A percentile compares a stretch with the other conserved stretches of the same genome.
Evolutionary conservation across 2,797 vertebrate species (phyloP).

Genomic region (Iguana delicatissima): DNA sequence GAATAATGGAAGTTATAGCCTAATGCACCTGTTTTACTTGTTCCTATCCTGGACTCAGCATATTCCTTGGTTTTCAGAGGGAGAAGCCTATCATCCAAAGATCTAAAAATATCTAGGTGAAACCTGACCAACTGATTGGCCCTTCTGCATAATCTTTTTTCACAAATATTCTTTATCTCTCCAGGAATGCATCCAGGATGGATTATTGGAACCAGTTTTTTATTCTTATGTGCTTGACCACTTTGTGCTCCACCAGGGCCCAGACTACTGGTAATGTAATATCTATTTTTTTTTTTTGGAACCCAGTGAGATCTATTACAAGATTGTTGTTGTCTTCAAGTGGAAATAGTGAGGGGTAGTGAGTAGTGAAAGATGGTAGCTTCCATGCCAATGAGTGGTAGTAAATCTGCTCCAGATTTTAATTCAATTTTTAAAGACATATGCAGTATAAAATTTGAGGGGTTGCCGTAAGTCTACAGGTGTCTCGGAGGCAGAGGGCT

Average conservation of each 20-base stretch:
- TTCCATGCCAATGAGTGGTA: no score
- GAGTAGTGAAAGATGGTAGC: no score
- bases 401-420: background rate
- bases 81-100: background rate
- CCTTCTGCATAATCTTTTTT: background rate
- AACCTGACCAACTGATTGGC: background rate
- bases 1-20: no score
- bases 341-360: background rate
- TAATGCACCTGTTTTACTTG: no score
- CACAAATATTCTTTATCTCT: background rate
- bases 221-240: constrained; percentile 55
- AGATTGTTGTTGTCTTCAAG: background rate
- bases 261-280: constrained; percentile 76
- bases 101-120: background rate
- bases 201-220: constrained; percentile 58
- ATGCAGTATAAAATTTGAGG: no score
- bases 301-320: background rate
- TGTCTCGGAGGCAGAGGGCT: background rate
- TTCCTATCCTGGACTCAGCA: background rate
- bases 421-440: no score
- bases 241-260: constrained; percentile 56
- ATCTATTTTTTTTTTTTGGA: constrained; percentile 9
- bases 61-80: background rate
- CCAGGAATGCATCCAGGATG: constrained; percentile 71
- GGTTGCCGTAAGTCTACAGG: no score